These are phyloP conservation scores for Branchinecta sandiegonensis DNA, from an alignment of 2,888 invertebrate genomes.

Conservation along the genomic window DNA sequence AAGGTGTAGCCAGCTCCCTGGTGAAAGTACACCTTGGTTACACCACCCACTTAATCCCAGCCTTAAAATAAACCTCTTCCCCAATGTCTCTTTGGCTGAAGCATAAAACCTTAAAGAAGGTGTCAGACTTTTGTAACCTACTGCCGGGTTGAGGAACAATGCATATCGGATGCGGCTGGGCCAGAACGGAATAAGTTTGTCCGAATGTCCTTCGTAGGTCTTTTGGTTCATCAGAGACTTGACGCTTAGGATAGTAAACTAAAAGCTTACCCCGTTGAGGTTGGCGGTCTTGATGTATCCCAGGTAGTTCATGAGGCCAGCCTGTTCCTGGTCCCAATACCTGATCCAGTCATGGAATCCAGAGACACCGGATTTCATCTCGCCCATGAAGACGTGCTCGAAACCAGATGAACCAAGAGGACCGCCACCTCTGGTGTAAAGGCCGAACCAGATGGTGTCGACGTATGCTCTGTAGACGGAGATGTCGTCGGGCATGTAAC, in stretches of 20 bases:
- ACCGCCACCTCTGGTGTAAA: slow-evolving; percentile 64
- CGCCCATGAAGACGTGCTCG: slow-evolving; percentile 81
- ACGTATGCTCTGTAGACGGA: slow-evolving; percentile 32
- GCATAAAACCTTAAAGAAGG: too few relatives aligned
- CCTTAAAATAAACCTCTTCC: too few relatives aligned
- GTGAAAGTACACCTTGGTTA: too few relatives aligned
- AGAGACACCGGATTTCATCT: slow-evolving; percentile 59
- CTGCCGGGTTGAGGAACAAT: too few relatives aligned
- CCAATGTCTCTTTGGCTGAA: too few relatives aligned
- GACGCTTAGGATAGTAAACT: too few relatives aligned
- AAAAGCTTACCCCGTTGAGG: slow-evolving; percentile 19
- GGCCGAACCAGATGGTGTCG: slow-evolving; percentile 42
- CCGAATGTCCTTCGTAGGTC: too few relatives aligned
- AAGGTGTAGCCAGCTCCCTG: too few relatives aligned
- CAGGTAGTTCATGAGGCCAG: slow-evolving; percentile 55
- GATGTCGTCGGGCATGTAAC: slow-evolving; percentile 19
- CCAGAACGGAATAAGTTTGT: background rate
- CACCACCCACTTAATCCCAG: too few relatives aligned
- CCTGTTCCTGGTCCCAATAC: slow-evolving; percentile 58
- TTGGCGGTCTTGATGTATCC: slow-evolving; percentile 46
- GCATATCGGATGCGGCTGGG: too few relatives aligned
- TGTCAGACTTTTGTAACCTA: too few relatives aligned
- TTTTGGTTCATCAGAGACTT: too few relatives aligned
- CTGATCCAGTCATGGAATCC: slow-evolving; percentile 87
- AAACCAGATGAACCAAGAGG: slow-evolving; percentile 76